Evolutionary conservation across 2,113 vertebrate species (phyloP).

Genomic region (Larimichthys polyactis): DNA sequence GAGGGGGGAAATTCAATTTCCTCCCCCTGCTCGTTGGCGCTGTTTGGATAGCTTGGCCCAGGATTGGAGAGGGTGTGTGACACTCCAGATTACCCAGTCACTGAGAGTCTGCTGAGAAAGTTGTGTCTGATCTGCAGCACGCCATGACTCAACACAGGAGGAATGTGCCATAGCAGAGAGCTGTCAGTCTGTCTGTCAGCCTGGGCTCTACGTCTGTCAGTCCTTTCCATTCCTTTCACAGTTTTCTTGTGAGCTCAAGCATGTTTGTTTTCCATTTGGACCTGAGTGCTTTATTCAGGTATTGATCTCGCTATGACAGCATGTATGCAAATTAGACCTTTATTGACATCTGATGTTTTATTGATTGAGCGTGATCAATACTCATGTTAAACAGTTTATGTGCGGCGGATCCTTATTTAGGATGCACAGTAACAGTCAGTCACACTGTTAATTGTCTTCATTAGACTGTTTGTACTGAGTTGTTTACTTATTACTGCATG

Average conservation of each 20-base stretch:
- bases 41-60: constrained; percentile 78
- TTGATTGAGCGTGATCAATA: constrained; percentile 49
- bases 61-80: constrained; percentile 76
- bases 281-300: constrained; percentile 3
- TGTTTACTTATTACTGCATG: neutral
- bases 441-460: constrained; percentile 4
- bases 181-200: constrained; percentile 66
- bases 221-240: constrained; percentile 17
- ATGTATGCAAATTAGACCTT: constrained; percentile 38
- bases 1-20: constrained; percentile 80
- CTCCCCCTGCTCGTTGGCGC: constrained; percentile 69
- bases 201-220: constrained; percentile 30
- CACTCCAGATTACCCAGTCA: constrained; percentile 71
- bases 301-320: constrained; percentile 25
- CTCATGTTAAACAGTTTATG: constrained; percentile 10
- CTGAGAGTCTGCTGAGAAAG: constrained; percentile 70
- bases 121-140: constrained; percentile 55
- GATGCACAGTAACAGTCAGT: neutral
- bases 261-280: constrained; percentile 7
- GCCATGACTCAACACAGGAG: constrained; percentile 69
- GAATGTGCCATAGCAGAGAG: constrained; percentile 65
- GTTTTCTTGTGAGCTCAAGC: neutral
- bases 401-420: constrained; percentile 8
- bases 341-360: constrained; percentile 33
- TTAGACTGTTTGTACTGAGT: neutral